Percentiles rank a stretch among this genome's conserved stretches.
Evolutionary conservation across 2,797 vertebrate genomes (phyloP).

Genomic region (Sebastes miniatus): DNA sequence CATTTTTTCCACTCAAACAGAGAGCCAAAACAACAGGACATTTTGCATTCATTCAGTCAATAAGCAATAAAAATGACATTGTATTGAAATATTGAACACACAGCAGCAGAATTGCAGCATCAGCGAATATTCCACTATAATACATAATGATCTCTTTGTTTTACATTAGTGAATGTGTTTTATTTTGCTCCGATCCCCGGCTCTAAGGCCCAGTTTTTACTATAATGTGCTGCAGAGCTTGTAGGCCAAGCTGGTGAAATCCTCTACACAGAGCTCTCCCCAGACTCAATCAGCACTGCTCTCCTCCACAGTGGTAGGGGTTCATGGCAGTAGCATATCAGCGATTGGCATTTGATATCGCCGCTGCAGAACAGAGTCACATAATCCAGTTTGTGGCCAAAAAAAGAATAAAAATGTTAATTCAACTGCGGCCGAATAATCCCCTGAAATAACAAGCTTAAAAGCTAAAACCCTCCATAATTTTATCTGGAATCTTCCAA

Average conservation of each 20-base stretch:
- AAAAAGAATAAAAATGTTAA: slow-evolving; percentile 84
- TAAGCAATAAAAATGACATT: slow-evolving; percentile 27
- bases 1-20: slow-evolving; percentile 22
- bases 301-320: slow-evolving; percentile 43
- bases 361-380: slow-evolving; percentile 68
- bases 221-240: slow-evolving; percentile 43
- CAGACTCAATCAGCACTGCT: slow-evolving; percentile 61
- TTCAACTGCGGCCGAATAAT: slow-evolving; percentile 81
- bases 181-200: slow-evolving; percentile 41
- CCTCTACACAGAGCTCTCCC: slow-evolving; percentile 57
- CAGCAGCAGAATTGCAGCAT: slow-evolving; percentile 15
- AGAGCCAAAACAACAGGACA: slow-evolving; percentile 19
- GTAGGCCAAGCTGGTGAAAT: slow-evolving; percentile 65
- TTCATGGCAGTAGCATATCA: slow-evolving; percentile 73
- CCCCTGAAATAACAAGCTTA: slow-evolving; percentile 87
- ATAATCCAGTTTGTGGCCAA: slow-evolving; percentile 83
- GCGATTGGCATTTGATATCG: slow-evolving; percentile 77
- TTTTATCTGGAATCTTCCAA: slow-evolving; percentile 86
- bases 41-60: slow-evolving; percentile 32
- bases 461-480: slow-evolving; percentile 83
- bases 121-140: slow-evolving; percentile 40
- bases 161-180: slow-evolving; percentile 51
- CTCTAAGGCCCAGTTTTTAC: slow-evolving; percentile 34
- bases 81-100: slow-evolving; percentile 26
- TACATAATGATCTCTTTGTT: slow-evolving; percentile 61